Base-by-base conservation (phyloP, 2,113 vertebrate genomes). In the Fregetta grallaria region DNA sequence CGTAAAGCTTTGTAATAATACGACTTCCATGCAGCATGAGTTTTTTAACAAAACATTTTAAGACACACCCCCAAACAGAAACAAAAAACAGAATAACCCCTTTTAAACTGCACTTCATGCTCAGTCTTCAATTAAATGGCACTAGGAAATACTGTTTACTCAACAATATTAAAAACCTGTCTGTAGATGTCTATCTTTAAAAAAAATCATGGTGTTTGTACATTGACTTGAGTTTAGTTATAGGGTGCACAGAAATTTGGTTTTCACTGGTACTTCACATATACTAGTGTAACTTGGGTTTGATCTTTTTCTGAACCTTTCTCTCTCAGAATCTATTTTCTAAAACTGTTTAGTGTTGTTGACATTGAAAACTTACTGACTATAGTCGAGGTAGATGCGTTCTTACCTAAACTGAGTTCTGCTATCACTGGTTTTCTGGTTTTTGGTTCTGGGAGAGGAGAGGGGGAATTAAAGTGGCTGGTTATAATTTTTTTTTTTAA, bases 381-480 rank as follows among this genome's bases (percentile, higher is more conserved):
- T 61, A 0, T 15, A 32, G 59, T 50, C 23, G 3, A 77, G 34
- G 22, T 52, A 36, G 36, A 30, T 85, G 25, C 8, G 8, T 77
- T 89, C 53, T 82, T 73, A 23, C 23, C 25, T 5, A 3, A 20
- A 45, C 21, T 25, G 71, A 72, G n/a, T 49, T 94, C 53, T 96
- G 25, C 70, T 75, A 3, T 83, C 61, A 8, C n/a, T 89, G 66
- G 26, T 21, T 86, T 92, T 92, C 26, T 87, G 7, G 15, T 34
- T 91, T 71, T 55, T 40, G 62, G 15, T 59, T 92, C 56, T 94
- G 78, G 56, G 88, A 92, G 79, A 93, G 38, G 30, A 88, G 30
- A 18, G 42, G 20, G 65, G 30, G 83, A 93, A 79, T 98, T 94
- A 67, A 92, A 91, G 81, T 88, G 65, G 47, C 88, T 94, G 82